Evolutionary conservation across 2,113 vertebrate species (phyloP).

Genomic region (Halcyon malimbica): DNA sequence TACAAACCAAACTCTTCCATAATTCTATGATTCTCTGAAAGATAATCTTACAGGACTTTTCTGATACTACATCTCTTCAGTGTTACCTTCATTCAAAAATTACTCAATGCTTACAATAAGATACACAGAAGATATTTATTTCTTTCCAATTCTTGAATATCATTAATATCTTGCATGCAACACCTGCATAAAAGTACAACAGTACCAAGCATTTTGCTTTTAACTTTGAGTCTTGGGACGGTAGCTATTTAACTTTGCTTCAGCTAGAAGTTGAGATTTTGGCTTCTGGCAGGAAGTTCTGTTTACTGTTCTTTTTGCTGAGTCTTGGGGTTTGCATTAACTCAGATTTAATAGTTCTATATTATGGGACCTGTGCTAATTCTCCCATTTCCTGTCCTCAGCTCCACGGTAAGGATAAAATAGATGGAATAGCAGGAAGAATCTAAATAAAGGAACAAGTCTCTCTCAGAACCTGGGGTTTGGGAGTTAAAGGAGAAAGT

Average conservation of each 20-base stretch:
- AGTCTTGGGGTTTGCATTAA: neutral
- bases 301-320: neutral
- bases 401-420: neutral
- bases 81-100: neutral
- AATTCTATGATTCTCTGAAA: neutral
- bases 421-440: neutral
- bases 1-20: neutral
- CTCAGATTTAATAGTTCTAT: neutral
- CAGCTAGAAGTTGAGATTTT: neutral
- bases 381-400: neutral
- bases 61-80: neutral
- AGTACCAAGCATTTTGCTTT: neutral
- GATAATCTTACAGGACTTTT: neutral
- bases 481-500: neutral
- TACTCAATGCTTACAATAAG: neutral
- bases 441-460: neutral
- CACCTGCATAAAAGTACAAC: neutral
- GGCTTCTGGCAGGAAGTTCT: neutral
- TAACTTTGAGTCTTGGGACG: neutral
- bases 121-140: neutral
- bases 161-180: neutral
- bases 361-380: neutral
- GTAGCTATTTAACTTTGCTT: neutral
- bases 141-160: neutral
- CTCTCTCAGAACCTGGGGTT: neutral